A percentile compares a stretch with the other conserved stretches of the same genome.
Conservation (phyloP, 2,113 vertebrate species). For the Plestiodon gilberti region DNA sequence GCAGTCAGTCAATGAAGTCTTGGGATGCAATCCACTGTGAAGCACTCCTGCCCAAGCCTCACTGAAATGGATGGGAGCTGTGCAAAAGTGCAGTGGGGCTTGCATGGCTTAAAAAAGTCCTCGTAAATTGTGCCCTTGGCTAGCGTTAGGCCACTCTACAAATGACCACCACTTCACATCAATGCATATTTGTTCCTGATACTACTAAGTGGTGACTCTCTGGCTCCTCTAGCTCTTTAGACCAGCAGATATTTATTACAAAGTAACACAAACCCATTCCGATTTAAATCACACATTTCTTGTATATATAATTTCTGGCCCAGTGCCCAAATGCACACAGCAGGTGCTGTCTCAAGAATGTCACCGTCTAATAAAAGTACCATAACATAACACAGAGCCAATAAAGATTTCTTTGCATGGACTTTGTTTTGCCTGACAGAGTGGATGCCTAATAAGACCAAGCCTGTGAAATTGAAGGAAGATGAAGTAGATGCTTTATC, state of each 20-base stretch:
- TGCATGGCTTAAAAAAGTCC: neutral
- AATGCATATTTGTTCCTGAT: constrained; percentile 29
- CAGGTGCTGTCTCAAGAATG: constrained; percentile 77
- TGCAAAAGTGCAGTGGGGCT: neutral
- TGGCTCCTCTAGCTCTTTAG: constrained; percentile 60
- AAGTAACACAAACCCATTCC: constrained; percentile 46
- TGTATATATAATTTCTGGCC: constrained; percentile 74
- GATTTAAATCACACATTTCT: constrained; percentile 62
- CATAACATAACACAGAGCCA: constrained; percentile 72
- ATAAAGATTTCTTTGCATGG: constrained; percentile 63
- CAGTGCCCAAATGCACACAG: constrained; percentile 68
- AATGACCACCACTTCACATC: constrained; percentile 23
- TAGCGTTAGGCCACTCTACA: neutral
- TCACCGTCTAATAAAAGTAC: constrained; percentile 73
- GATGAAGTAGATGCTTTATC: constrained; percentile 51
- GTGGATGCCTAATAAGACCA: constrained; percentile 66
- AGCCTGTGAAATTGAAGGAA: constrained; percentile 51
- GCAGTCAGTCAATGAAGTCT: neutral
- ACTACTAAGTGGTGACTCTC: constrained; percentile 41
- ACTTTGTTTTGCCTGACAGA: constrained; percentile 69
- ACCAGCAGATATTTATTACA: constrained; percentile 60
- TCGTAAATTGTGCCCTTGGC: neutral
- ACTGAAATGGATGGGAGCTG: neutral
- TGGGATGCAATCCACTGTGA: neutral
- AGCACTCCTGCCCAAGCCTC: neutral